Percentiles rank a stretch among this genome's conserved stretches.
phyloP scores from a whole-genome alignment of 2,113 vertebrate genomes.

The Nesogale talazaci region DNA sequence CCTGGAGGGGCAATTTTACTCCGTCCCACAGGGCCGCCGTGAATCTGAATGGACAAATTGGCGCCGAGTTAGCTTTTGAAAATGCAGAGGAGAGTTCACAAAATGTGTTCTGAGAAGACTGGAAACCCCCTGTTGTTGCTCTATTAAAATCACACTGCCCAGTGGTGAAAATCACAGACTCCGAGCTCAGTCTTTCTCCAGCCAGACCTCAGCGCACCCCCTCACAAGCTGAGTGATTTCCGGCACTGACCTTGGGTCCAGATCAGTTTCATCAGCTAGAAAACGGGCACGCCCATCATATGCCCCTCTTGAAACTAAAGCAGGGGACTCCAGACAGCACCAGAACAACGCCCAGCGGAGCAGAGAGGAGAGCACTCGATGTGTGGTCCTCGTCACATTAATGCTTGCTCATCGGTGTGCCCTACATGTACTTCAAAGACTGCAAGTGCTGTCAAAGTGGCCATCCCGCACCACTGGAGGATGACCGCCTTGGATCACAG shows the following conservation, averaged over 20 bases:
- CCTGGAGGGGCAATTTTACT: too few species aligned
- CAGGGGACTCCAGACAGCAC: neutral
- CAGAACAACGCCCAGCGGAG: neutral
- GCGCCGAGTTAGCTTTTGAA: too few species aligned
- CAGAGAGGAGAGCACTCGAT: rapidly evolving
- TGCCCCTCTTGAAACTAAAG: neutral
- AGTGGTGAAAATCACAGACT: neutral
- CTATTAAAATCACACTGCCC: neutral
- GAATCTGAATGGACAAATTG: too few species aligned
- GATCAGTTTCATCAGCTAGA: neutral
- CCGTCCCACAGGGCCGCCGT: too few species aligned
- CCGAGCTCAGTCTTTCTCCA: neutral
- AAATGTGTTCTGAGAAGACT: neutral
- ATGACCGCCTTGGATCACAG: too few species aligned
- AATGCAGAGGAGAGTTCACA: neutral
- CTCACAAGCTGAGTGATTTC: neutral
- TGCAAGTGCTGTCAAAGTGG: neutral
- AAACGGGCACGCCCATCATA: neutral
- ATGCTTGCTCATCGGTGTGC: neutral
- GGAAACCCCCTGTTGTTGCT: neutral
- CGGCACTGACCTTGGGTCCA: neutral
- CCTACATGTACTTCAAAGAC: neutral
- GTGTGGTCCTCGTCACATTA: rapidly evolving
- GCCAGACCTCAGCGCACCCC: neutral
- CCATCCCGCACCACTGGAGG: too few species aligned